Percentiles rank a stretch among this genome's conserved stretches.
phyloP scores from a whole-genome alignment of 2,113 vertebrate species.

The Nothocercus julius region DNA sequence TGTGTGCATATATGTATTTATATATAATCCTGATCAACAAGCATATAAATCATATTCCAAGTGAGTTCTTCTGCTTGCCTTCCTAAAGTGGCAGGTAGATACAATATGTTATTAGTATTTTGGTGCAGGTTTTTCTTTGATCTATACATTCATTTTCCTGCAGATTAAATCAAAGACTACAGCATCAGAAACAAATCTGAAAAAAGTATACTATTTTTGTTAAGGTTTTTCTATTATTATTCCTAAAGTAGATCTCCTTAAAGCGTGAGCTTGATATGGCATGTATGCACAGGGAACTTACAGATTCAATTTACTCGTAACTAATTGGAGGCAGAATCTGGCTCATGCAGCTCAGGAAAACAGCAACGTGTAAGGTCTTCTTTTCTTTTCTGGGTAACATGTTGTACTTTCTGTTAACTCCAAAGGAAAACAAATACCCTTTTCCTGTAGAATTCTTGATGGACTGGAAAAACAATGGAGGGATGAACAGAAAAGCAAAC shows the following conservation, averaged over 20 bases:
- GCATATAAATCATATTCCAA: background rate
- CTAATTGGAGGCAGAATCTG: background rate
- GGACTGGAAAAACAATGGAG: background rate
- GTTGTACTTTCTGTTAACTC: constrained; percentile 9
- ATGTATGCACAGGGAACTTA: accelerated
- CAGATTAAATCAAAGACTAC: background rate
- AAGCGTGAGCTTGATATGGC: background rate
- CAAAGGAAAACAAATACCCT: background rate
- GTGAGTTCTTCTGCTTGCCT: background rate
- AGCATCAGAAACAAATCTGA: background rate
- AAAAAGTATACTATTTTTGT: background rate
- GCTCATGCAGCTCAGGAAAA: background rate
- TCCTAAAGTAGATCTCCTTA: background rate
- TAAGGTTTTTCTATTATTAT: background rate
- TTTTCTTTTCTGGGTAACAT: background rate
- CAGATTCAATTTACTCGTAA: background rate
- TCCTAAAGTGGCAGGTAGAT: background rate
- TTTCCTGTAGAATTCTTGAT: constrained; percentile 27
- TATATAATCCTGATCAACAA: background rate
- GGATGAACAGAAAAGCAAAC: constrained; percentile 55
- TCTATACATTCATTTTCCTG: background rate
- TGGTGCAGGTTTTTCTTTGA: background rate
- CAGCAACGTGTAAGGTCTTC: background rate
- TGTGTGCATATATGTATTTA: background rate
- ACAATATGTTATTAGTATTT: background rate